Base-by-base conservation (phyloP, 2,797 vertebrate genomes). In the Cynodonichthys magdalenae region DNA sequence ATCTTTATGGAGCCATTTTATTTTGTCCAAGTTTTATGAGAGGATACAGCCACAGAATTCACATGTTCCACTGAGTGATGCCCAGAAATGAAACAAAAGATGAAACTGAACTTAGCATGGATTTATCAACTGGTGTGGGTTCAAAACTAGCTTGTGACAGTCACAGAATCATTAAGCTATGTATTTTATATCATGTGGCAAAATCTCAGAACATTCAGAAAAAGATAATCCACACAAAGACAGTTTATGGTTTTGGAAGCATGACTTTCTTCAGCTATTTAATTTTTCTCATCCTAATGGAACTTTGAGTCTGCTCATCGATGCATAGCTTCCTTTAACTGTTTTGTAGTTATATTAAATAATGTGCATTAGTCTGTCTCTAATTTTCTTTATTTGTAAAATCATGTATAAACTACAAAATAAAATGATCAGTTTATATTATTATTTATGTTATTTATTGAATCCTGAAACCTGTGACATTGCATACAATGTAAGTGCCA, bases 1-100 rank as follows among this genome's bases (percentile, higher is more conserved):
- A 65, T 53, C 50, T 69, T 75, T 64, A 59, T 64, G 27, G 57
- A 81, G 69, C 60, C 31, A 63, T 46, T 68, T 17, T 19, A 65
- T 57, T 75, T 75, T 77, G 73, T 75, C 57, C 74, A 59, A 61
- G 63, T 73, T 79, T 81, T 52, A 79, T 55, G 47, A 81, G 80
- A 79, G 74, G 66, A 75, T 69, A 80, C 39, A 59, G 68, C 31
- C 12, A 15, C 17, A 34, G 53, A 69, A 66, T 67, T 74, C 52
- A 54, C 41, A 64, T 27, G 51, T 69, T 64, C 59, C 70, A 68
- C 4, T 67, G 39, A 51, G 62, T 81, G 53, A 39, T 42, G 46
- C 18, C 52, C 64, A 75, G 62, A 75, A 46, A 69, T 54, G 9
- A 63, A 76, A 59, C 47, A 65, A 80, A 70, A 34, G 15, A 69